Evolutionary conservation across 2,113 vertebrate genomes (phyloP), one percentile per base, ranked within the genome.

Genomic region (Tinamus guttatus): DNA sequence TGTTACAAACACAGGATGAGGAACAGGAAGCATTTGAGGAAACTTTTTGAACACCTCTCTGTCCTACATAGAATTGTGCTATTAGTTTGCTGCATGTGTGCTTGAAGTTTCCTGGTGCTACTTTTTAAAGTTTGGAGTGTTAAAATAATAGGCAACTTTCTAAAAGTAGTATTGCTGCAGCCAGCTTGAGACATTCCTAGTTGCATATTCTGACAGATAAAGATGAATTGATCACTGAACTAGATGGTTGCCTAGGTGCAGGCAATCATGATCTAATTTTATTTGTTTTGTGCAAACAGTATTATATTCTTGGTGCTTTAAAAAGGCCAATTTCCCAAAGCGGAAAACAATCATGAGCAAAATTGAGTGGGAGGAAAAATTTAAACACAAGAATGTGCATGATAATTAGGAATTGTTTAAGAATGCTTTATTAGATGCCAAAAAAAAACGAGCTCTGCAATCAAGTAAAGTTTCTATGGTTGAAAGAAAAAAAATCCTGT

Each of bases 401-500:
- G 62, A 82, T 94, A 94, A 95, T 95, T 96, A 90, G 84, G 81
- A 82, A 92, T 94, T 94, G 87, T 93, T 94, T 85, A 93, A 93
- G 79, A 85, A 90, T 91, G 75, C 20, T 92, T 85, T 93, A 82
- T 90, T 87, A 85, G 79, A 87, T 91, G 86, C 75, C 70, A 93
- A 78, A 94, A 94, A 94, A 63, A 0, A 17, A 7, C 41, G 62
- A 81, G 62, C 62, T 84, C 64, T 90, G 76, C 83, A 95, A 88
- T 75, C 60, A 92, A 86, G 64, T 84, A 88, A 76, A 70, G 28
- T 90, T 93, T 92, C 62, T 79, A 59, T 69, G 25, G 28, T 36
- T 89, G 56, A 64, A 86, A 92, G 49, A 76, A 92, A 75, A 75
- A 87, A 60, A 43, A 5, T 20, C 5, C 2, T 4, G 3, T 34